Conservation (phyloP, 2,797 vertebrate species). For the Darevskia mixta region DNA sequence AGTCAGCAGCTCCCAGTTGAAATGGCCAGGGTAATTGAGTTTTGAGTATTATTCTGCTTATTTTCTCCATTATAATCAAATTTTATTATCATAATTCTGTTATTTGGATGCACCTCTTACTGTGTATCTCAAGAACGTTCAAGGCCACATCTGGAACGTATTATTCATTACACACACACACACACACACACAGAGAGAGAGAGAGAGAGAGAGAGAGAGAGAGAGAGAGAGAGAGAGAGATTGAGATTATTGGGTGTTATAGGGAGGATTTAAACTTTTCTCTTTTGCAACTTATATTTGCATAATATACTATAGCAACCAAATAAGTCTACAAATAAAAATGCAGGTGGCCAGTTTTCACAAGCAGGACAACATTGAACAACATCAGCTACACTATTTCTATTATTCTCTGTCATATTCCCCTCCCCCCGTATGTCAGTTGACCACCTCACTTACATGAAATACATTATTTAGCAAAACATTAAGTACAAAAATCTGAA, state of each 20-base stretch:
- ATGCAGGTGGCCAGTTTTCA: background rate
- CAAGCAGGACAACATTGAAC: conserved; percentile 20
- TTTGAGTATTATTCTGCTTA: conserved; percentile 71
- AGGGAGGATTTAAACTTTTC: background rate
- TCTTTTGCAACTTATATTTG: background rate
- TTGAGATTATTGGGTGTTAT: too few species aligned
- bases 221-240: too few species aligned
- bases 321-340: conserved; percentile 34
- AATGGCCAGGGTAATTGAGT: conserved; percentile 69
- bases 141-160: conserved; percentile 58
- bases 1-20: conserved; percentile 66
- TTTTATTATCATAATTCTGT: conserved; percentile 86
- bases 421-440: background rate
- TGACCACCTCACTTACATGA: conserved; percentile 35
- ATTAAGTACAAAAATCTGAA: conserved; percentile 50
- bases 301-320: background rate
- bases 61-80: conserved; percentile 83
- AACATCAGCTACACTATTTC: background rate
- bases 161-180: background rate
- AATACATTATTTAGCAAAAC: conserved; percentile 41
- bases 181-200: conserved; percentile 37
- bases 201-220: too few species aligned
- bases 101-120: conserved; percentile 77
- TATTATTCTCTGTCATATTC: conserved; percentile 10
- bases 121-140: conserved; percentile 65